phyloP scores from a whole-genome alignment of 1,140 invertebrate genomes.

The Heliconius nattereri region DNA sequence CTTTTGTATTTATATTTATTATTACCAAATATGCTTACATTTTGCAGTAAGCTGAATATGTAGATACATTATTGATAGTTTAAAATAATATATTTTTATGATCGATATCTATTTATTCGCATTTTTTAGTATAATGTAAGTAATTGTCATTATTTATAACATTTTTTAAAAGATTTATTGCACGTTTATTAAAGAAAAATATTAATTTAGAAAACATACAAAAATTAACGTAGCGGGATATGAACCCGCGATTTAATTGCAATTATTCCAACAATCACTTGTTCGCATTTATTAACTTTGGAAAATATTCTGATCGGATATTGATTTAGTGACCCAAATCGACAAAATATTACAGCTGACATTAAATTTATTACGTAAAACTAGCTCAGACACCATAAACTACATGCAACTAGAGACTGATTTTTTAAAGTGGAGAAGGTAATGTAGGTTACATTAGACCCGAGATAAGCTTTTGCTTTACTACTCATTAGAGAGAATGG shows the following conservation, averaged over 20 bases:
- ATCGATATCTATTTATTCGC: too few species aligned
- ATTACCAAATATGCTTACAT: neutral
- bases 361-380: neutral
- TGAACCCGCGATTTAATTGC: too few species aligned
- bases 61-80: neutral
- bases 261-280: neutral
- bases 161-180: too few species aligned
- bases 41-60: neutral
- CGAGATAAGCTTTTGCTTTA: slow-evolving; percentile 28
- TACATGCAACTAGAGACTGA: neutral
- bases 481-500: slow-evolving; percentile 33
- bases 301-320: too few species aligned
- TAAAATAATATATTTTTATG: too few species aligned
- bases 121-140: too few species aligned
- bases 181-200: too few species aligned
- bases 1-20: neutral
- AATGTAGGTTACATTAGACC: slow-evolving; percentile 29
- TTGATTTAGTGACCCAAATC: too few species aligned
- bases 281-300: neutral
- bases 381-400: neutral
- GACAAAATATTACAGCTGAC: neutral
- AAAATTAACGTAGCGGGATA: too few species aligned
- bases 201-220: too few species aligned
- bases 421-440: slow-evolving; percentile 22
- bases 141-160: too few species aligned